These are phyloP conservation scores for Gracilinanus agilis DNA, from an alignment of 2,113 vertebrate genomes.

Conservation along the genomic window DNA sequence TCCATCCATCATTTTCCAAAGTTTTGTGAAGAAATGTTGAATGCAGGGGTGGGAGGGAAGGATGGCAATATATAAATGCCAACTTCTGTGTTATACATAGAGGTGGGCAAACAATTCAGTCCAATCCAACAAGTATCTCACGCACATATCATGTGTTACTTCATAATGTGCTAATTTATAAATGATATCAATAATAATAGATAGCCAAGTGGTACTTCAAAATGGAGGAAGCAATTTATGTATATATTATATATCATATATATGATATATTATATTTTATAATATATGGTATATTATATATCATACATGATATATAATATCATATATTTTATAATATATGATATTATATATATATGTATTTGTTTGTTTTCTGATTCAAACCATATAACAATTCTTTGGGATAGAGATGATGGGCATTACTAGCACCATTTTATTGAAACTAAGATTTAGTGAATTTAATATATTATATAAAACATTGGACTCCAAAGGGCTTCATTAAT, in stretches of 20 bases:
- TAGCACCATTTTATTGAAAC: not conserved
- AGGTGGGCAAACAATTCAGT: not conserved
- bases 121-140: not conserved
- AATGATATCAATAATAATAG: not conserved
- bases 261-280: no score
- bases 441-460: not conserved
- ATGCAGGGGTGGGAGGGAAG: not conserved
- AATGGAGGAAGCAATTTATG: not conserved
- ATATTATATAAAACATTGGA: not conserved
- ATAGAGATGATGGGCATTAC: not conserved
- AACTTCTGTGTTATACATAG: not conserved
- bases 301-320: no score
- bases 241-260: no score
- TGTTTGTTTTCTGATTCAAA: not conserved
- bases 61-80: not conserved
- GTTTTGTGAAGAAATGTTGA: not conserved
- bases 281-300: no score
- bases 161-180: no score
- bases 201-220: not conserved
- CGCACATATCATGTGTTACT: no score
- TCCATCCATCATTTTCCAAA: not conserved
- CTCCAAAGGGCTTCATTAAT: not conserved
- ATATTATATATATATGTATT: no score
- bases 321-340: no score
- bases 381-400: not conserved